Evolutionary conservation across 2,888 invertebrate species (phyloP).

Genomic region (Meghimatium bilineatum): DNA sequence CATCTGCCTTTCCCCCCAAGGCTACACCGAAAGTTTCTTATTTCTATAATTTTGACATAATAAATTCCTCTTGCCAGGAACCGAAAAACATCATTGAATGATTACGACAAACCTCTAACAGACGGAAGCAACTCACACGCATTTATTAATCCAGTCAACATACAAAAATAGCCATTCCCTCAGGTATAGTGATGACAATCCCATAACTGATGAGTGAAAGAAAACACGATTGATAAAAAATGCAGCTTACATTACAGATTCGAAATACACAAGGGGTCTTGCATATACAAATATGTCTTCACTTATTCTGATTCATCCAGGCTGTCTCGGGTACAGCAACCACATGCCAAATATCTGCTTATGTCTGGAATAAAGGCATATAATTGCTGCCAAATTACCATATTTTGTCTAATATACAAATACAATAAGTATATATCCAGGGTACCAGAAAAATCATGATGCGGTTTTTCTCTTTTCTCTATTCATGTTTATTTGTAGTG

Average conservation of each 20-base stretch:
- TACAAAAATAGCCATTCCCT: neutral
- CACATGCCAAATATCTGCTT: too few species aligned
- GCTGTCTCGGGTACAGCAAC: neutral
- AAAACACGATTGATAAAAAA: neutral
- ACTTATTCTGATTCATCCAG: neutral
- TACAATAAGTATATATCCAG: too few species aligned
- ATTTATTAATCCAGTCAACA: neutral
- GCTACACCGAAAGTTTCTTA: neutral
- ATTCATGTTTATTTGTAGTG: too few species aligned
- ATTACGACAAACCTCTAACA: neutral
- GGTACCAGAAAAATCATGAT: too few species aligned
- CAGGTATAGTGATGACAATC: neutral
- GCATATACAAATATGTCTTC: neutral
- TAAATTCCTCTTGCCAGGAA: neutral
- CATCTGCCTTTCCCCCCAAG: constrained; percentile 9
- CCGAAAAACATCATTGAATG: neutral
- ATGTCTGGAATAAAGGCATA: too few species aligned
- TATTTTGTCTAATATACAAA: too few species aligned
- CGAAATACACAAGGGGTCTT: neutral
- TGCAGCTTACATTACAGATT: constrained; percentile 2
- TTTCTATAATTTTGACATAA: neutral
- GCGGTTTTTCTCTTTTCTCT: too few species aligned
- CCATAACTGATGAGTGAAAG: neutral
- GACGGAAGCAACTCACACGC: neutral
- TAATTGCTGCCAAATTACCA: too few species aligned